A percentile compares a stretch with the other conserved stretches of the same genome.
These are phyloP conservation scores for Somateria mollissima DNA, from an alignment of 2,797 vertebrate species.

Conservation along the genomic window DNA sequence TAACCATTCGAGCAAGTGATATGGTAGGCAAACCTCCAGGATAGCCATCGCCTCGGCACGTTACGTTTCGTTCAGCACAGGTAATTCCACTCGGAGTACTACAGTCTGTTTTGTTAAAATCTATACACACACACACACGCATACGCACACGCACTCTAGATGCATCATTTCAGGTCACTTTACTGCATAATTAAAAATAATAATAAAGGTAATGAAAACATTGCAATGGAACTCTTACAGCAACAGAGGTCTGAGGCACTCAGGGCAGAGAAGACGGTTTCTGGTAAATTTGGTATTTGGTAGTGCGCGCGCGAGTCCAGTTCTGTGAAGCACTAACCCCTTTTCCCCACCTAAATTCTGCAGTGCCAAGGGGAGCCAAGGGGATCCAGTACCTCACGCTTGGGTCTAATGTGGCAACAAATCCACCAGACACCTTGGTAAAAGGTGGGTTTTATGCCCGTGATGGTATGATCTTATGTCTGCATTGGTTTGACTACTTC, in stretches of 20 bases:
- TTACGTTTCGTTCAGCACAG: conserved; percentile 59
- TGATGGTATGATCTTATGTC: conserved; percentile 56
- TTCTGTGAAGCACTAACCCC: conserved; percentile 15
- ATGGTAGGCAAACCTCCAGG: conserved; percentile 31
- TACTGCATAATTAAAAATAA: conserved; percentile 77
- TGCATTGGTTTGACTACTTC: conserved; percentile 19
- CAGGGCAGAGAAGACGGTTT: conserved; percentile 72
- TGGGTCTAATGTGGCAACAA: conserved; percentile 21
- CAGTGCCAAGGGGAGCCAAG: conserved; percentile 25
- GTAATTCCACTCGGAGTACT: conserved; percentile 61
- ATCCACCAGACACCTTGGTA: conserved; percentile 45
- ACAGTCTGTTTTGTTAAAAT: conserved; percentile 72
- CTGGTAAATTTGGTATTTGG: conserved; percentile 57
- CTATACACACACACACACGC: background rate
- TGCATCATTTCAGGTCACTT: conserved; percentile 63
- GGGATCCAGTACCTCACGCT: background rate
- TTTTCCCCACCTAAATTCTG: conserved; percentile 19
- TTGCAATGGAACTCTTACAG: conserved; percentile 71
- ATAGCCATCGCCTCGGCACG: conserved; percentile 66
- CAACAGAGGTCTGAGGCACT: conserved; percentile 79
- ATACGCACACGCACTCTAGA: background rate
- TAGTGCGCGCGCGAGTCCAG: background rate
- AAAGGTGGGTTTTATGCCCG: conserved; percentile 49
- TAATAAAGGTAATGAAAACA: conserved; percentile 76
- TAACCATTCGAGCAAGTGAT: conserved; percentile 52